A percentile compares a stretch with the other conserved stretches of the same genome.
Conservation (phyloP, 2,113 vertebrate genomes). For the Pachycephala philippinensis region DNA sequence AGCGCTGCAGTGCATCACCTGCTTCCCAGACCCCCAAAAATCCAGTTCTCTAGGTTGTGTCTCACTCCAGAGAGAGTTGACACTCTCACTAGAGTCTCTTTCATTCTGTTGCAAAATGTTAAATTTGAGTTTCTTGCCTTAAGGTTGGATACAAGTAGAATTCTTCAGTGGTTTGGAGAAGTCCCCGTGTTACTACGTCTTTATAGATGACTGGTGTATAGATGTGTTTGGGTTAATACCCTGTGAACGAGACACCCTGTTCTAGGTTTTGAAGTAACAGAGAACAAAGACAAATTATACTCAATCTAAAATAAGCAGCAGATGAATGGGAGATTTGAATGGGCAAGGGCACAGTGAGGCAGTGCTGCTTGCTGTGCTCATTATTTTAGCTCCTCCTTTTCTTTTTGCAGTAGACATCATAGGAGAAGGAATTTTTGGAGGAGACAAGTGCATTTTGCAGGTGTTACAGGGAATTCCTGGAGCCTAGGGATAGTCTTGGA, state of each 20-base stretch:
- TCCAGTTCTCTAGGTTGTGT: background rate
- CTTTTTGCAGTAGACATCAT: background rate
- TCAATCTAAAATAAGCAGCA: background rate
- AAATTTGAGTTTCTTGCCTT: background rate
- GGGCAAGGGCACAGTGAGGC: background rate
- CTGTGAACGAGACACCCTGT: background rate
- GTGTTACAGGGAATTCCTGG: background rate
- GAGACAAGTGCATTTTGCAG: background rate
- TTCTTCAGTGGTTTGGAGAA: background rate
- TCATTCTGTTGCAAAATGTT: background rate
- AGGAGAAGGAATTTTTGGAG: background rate
- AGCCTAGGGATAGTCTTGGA: background rate
- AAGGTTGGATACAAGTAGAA: background rate
- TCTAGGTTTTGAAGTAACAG: background rate
- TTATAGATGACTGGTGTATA: background rate
- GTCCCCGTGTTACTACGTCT: background rate
- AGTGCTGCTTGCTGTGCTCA: background rate
- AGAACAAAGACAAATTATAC: background rate
- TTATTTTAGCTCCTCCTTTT: background rate
- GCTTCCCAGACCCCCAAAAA: background rate
- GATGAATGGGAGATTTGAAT: background rate
- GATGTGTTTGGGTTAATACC: background rate
- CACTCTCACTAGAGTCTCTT: background rate
- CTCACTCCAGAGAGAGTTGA: no score
- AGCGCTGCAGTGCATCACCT: background rate